phyloP scores from a whole-genome alignment of 1,140 invertebrate genomes.

The Lordiphosa clarofinis region DNA sequence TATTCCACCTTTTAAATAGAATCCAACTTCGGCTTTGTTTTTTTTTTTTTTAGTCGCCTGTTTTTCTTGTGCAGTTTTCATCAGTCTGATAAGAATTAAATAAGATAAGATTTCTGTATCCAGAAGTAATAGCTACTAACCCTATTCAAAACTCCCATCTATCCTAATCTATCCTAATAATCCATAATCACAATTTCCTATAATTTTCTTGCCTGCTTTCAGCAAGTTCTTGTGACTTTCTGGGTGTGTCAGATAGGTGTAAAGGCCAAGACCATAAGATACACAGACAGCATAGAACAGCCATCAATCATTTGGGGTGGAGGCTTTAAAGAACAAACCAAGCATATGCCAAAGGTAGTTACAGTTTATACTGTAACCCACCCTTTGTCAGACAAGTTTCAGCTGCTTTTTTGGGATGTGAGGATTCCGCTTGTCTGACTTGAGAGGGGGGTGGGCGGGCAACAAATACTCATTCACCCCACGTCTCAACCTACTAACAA shows the following conservation, averaged over 20 bases:
- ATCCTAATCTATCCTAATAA: too few relatives aligned
- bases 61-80: too few relatives aligned
- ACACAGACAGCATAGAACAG: constrained; percentile 21
- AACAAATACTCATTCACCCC: constrained; percentile 4
- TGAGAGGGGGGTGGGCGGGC: background rate
- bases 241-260: constrained; percentile 55
- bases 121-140: too few relatives aligned
- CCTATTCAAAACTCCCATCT: too few relatives aligned
- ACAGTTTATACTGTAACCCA: constrained; percentile 25
- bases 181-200: background rate
- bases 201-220: constrained; percentile 14
- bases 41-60: too few relatives aligned
- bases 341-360: constrained; percentile 58
- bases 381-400: constrained; percentile 23
- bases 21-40: too few relatives aligned
- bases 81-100: too few relatives aligned
- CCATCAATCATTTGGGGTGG: constrained; percentile 58
- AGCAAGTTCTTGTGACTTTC: constrained; percentile 16
- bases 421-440: background rate
- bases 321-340: constrained; percentile 23
- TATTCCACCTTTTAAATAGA: too few relatives aligned
- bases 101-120: too few relatives aligned
- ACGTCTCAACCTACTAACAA: constrained; percentile 24
- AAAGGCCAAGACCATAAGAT: constrained; percentile 17
- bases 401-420: constrained; percentile 27